These are phyloP conservation scores for Apodemus sylvaticus DNA, from an alignment of 2,113 vertebrate species.

Conservation along the genomic window DNA sequence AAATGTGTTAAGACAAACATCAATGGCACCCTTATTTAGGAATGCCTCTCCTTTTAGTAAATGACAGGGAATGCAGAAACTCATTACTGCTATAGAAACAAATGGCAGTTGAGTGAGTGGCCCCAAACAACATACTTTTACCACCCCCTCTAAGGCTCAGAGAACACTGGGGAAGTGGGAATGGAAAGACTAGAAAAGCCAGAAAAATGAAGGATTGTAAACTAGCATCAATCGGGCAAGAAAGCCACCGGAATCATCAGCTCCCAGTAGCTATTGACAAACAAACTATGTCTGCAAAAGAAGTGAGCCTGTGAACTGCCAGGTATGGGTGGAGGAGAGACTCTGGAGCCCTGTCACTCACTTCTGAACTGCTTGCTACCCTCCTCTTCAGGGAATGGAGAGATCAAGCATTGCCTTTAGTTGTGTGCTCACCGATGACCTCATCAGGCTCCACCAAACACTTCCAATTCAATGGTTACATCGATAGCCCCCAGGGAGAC, in stretches of 20 bases:
- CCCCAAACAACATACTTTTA: not conserved
- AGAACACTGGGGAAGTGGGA: not conserved
- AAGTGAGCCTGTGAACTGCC: too few relatives aligned
- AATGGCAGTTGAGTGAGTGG: not conserved
- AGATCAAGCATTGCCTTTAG: not conserved
- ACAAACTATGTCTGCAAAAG: not conserved
- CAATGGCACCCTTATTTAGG: not conserved
- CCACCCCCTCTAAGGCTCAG: not conserved
- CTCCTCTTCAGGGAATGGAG: too few relatives aligned
- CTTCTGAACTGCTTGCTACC: too few relatives aligned
- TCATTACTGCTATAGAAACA: not conserved
- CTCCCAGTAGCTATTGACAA: not conserved
- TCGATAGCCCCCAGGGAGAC: not conserved
- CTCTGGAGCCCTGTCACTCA: not conserved
- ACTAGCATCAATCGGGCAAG: not conserved
- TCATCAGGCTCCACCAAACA: not conserved
- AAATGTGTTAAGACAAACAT: not conserved
- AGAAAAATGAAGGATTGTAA: not conserved
- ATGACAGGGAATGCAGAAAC: not conserved
- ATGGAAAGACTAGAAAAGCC: not conserved
- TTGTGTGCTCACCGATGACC: not conserved
- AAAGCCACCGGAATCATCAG: too few relatives aligned
- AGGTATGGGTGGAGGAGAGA: not conserved
- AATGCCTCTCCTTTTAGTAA: not conserved
- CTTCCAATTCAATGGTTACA: not conserved